Evolutionary conservation across 1,140 invertebrate species (phyloP), one percentile per base, ranked within the genome.

Genomic region (Lepidurus arcticus): DNA sequence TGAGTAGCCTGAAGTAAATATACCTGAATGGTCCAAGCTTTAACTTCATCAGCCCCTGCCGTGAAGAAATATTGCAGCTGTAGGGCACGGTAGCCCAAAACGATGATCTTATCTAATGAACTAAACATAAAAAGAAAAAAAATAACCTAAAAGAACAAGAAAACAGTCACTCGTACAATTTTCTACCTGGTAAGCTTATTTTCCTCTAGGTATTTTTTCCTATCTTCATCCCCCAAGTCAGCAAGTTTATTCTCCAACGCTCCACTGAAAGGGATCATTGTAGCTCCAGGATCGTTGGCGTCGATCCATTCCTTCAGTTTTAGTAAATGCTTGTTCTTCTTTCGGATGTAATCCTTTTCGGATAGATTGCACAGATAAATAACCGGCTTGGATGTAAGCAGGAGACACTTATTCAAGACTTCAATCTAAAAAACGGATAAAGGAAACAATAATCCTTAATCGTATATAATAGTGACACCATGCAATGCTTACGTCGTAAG

Each of bases 271-370:
- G 96, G 96, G 76, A 99, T 97, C 9, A 98, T 88, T 9, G 91
- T 86, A 0, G 97, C 91, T 11, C 97, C 97, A 0, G 95, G 92
- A 86, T 99, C 98, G 84, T 99, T 92, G 82, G 94, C 93, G 85
- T 99, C 97, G 80, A 99, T 93, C 97, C 97, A 99, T 86, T 98
- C 96, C 85, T 99, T 99, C 81, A 99, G 95, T 87, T 99, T 98
- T 11, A 93, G 88, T 83, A 99, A 89, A 95, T 96, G 98, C 89
- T 98, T 98, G 85, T 98, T 98, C 87, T 99, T 99, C 87, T 98
- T 99, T 81, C 96, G 91, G 82, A 98, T 97, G 85, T 97, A 99
- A 86, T 99, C 98, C 85, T 97, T 98, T 85, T 99, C 97, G 0
- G 97, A 95, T 65, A 99, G 88, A 87, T 99, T 99, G 0, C 99